A percentile compares a stretch with the other conserved stretches of the same genome.
These are phyloP conservation scores for Heptranchias perlo DNA, from an alignment of 2,113 vertebrate genomes.

Conservation along the genomic window DNA sequence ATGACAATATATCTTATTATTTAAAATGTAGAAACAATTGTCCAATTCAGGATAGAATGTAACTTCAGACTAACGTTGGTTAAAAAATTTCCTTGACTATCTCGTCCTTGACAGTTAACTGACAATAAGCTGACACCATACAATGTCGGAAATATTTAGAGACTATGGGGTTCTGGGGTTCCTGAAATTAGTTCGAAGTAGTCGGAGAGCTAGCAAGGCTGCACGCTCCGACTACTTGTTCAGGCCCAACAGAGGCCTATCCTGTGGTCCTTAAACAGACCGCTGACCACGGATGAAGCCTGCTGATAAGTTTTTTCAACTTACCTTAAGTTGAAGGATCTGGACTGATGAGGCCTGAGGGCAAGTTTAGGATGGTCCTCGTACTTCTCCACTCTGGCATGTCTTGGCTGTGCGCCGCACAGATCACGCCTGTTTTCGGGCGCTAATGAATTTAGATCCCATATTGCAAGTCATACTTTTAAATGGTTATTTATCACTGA, in stretches of 20 bases:
- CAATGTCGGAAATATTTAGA: background rate
- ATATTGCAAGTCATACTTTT: background rate
- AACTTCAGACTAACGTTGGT: background rate
- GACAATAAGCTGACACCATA: background rate
- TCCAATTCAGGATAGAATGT: background rate
- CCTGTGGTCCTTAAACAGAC: background rate
- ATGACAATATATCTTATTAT: background rate
- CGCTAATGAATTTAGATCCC: background rate
- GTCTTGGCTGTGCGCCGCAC: background rate
- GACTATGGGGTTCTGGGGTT: background rate
- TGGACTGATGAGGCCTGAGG: background rate
- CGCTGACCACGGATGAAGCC: background rate
- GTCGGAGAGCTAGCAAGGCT: background rate
- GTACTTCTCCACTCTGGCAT: background rate
- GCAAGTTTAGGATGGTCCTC: background rate
- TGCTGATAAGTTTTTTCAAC: background rate
- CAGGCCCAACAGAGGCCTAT: rapidly evolving
- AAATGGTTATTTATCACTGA: background rate
- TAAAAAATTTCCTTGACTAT: background rate
- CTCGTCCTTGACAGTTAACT: background rate
- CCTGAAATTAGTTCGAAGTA: background rate
- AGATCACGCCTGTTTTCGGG: background rate
- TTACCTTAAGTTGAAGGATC: no score
- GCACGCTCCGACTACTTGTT: background rate
- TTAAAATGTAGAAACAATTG: slow-evolving; percentile 24